A percentile compares a stretch with the other conserved stretches of the same genome.
Evolutionary conservation across 2,113 vertebrate genomes (phyloP).

Genomic region (Polyodon spathula): DNA sequence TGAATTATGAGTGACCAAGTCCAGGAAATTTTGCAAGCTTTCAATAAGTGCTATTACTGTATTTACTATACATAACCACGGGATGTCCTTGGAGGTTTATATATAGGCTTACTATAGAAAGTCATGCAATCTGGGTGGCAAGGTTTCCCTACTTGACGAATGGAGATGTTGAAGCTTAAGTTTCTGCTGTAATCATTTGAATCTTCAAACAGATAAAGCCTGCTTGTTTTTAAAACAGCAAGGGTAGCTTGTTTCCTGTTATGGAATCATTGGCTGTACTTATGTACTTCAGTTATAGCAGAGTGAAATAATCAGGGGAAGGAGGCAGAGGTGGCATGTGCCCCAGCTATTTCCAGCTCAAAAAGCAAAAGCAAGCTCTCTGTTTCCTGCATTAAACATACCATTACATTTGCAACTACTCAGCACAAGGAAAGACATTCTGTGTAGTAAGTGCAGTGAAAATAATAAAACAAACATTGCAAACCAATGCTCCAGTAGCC

Average conservation of each 20-base stretch:
- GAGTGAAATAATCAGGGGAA: constrained; percentile 24
- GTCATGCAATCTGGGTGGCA: constrained; percentile 3
- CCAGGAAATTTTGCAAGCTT: constrained; percentile 18
- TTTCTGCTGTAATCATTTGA: constrained; percentile 22
- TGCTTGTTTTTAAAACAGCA: constrained; percentile 27
- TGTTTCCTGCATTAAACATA: constrained; percentile 16
- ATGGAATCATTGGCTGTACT: constrained; percentile 20
- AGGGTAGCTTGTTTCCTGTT: constrained; percentile 27
- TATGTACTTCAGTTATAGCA: constrained; percentile 21
- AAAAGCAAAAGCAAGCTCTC: constrained; percentile 7
- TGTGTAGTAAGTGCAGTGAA: constrained; percentile 36
- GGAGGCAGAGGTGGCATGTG: neutral
- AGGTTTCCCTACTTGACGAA: constrained; percentile 11
- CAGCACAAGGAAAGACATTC: constrained; percentile 27
- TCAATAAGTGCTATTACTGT: constrained; percentile 22
- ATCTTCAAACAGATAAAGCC: constrained; percentile 21
- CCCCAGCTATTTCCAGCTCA: neutral
- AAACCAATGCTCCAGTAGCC: neutral
- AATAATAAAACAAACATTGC: constrained; percentile 24
- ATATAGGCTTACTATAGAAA: constrained; percentile 7
- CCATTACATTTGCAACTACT: neutral
- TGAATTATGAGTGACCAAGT: constrained; percentile 17
- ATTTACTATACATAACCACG: neutral
- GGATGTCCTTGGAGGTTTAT: too few species aligned
- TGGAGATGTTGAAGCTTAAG: constrained; percentile 25